Evolutionary conservation across 2,888 invertebrate species (phyloP), one percentile per base, ranked within the genome.

Genomic region (Parascotia fuliginaria): DNA sequence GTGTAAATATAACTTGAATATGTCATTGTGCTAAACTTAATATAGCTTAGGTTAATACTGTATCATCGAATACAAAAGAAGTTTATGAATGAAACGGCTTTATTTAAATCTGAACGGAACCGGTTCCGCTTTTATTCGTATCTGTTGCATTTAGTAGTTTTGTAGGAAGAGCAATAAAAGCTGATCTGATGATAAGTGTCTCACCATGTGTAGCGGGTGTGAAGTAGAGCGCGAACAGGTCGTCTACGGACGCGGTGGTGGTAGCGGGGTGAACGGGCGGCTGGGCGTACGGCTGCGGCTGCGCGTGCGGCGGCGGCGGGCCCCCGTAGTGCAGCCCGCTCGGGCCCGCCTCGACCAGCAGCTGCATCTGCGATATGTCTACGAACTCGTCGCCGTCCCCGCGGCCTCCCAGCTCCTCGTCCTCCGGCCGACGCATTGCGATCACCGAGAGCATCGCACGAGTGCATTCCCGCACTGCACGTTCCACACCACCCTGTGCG

Each of bases 301-400:
- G 87, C 75, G 89, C 87, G 58, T 79, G 86, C 77, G 90, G 90
- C 77, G 90, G 87, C 72, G 85, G 83, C 50, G 91, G 90, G 55
- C 90, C 90, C 54, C 85, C 89, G 78, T 89, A 87, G 82, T 81
- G 92, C 87, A 79, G 85, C 71, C 81, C 93, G 85, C 81, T 93
- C 81, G 79, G 93, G 82, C 89, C 90, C 77, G 90, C 89, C 82
- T 96, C 92, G 70, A 96, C 92, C 71, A 96, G 87, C 82, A 96
- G 94, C 77, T 96, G 96, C 83, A 96, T 96, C 83, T 96, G 96
- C 49, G 96, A 94, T 74, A 96, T 96, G 88, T 96, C 96, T 83
- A 96, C 96, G 89, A 96, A 96, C 89, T 96, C 96, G 89, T 95
- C 95, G 84, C 85, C 85, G 75, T 87, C 89, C 85, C 81, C 89